Base-by-base conservation (phyloP, 2,797 vertebrate genomes). In the Ambastaia sidthimunki region DNA sequence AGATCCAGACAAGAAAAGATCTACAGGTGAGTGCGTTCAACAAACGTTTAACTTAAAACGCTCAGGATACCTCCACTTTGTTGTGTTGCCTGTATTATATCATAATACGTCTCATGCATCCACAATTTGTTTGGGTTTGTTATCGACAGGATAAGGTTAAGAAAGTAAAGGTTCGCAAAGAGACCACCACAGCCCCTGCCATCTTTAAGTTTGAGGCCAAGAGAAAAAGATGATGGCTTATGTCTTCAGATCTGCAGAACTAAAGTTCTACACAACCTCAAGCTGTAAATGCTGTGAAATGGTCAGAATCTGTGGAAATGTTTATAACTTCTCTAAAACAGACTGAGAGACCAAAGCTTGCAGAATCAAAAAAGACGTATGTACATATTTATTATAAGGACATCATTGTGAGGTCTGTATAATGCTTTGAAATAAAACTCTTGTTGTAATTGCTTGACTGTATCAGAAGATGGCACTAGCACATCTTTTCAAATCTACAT, bases 1-100 rank as follows among this genome's bases (percentile, higher is more conserved):
- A 99, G 91, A 97, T 99, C 87, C 98, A 99, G 90, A 94, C 96
- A 2, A 94, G 94, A 41, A 97, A 96, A 90, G 98, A 99, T 90
- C 91, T 99, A 5, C 82, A 97, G 95, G 97, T 99, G 87, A 95
- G 94, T 48, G 63, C n/a, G 2, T 62, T 7, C 4, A 12, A 12
- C 16, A 44, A 12, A n/a, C 15, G 25, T 65, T 37, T 50, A 25
- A 2, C 16, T 16, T 68, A 12, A 74, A 70, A 18, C 7, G 7
- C 60, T 7, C 47, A 52, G n/a, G n/a, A n/a, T n/a, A n/a, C n/a
- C n/a, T n/a, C n/a, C n/a, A n/a, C n/a, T n/a, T n/a, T n/a, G n/a
- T n/a, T n/a, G n/a, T n/a, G n/a, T n/a, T n/a, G n/a, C n/a, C n/a
- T n/a, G n/a, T 59, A 23, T 28, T 16, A 7, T 65, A 54, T 1